phyloP scores from a whole-genome alignment of 2,113 vertebrate genomes.

The Cyprinodon variegatus region DNA sequence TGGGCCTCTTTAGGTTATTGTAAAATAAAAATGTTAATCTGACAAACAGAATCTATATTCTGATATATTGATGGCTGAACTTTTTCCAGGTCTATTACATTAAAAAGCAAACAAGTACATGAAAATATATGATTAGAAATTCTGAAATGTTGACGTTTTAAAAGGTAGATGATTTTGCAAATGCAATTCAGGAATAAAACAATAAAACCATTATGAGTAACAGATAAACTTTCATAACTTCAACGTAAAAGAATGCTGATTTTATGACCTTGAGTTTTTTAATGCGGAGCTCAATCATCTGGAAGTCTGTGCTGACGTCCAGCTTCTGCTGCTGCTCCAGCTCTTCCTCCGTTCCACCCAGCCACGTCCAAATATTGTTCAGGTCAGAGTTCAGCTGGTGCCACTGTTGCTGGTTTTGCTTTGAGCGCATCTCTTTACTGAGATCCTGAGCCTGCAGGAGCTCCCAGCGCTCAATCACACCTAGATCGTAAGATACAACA shows the following conservation, averaged over 20 bases:
- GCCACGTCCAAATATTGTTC: slow-evolving; percentile 85
- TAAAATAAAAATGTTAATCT: too few species aligned
- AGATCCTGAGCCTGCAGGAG: slow-evolving; percentile 94
- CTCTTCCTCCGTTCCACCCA: slow-evolving; percentile 87
- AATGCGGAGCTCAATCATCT: slow-evolving; percentile 89
- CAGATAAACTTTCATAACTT: too few species aligned
- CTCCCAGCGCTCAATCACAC: slow-evolving; percentile 98
- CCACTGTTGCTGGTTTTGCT: slow-evolving; percentile 95
- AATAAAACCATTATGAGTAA: too few species aligned
- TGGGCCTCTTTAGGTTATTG: too few species aligned
- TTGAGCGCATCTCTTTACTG: slow-evolving; percentile 91
- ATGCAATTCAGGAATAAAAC: too few species aligned
- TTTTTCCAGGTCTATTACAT: too few species aligned
- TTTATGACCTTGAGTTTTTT: slow-evolving; percentile 90
- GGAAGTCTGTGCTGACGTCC: slow-evolving; percentile 88
- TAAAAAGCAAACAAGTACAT: too few species aligned
- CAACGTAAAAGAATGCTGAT: neutral
- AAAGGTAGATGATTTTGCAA: too few species aligned
- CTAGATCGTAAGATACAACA: slow-evolving; percentile 61
- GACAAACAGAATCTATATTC: too few species aligned
- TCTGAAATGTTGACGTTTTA: too few species aligned
- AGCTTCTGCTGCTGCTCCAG: slow-evolving; percentile 84
- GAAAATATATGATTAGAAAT: too few species aligned
- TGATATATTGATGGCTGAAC: too few species aligned
- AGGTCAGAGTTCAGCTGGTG: slow-evolving; percentile 94